Evolutionary conservation across 2,113 vertebrate species (phyloP), one percentile per base, ranked within the genome.

Genomic region (Anhinga rufa): DNA sequence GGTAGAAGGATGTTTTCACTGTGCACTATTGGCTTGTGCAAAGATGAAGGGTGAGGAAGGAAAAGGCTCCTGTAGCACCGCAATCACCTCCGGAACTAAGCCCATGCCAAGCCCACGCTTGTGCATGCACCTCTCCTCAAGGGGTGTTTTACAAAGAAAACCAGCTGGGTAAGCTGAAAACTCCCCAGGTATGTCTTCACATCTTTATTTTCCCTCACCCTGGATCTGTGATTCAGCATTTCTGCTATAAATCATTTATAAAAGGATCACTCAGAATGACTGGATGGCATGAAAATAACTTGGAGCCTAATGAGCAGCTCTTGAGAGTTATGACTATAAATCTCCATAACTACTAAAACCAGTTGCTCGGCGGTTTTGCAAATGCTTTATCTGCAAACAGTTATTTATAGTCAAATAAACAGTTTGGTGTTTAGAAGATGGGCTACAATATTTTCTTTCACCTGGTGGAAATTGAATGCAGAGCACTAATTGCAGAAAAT

Each of bases 401-500:
- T 93, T 90, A 72, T 88, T 90, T 89, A 92, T 21, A 82, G 94
- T n/a, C 95, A 96, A 96, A 95, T 85, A 88, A 97, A 94, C 92
- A 95, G 70, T 91, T 91, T 25, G 62, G 21, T 87, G 82, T 85
- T 86, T 95, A 58, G 87, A 88, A 90, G 40, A 93, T 78, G 55
- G 52, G 69, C 69, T 61, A 38, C 85, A 44, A 71, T 86, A 93
- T 75, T 90, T 95, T 84, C 94, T 95, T 96, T 93, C 94, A 97
- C 92, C 92, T 91, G 76, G 65, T 61, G 86, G 87, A 96, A 93
- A 91, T 90, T 36, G 90, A 96, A 62, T 28, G 92, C 72, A 12
- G 82, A 96, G 93, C 18, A 24, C 60, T 97, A 97, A 98, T 94
- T 98, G 94, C 81, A 76, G 92, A 84, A 88, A 96, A 97, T 97